These are phyloP conservation scores for Rhabdophis nuchalis DNA, from an alignment of 2,797 vertebrate genomes.

Conservation along the genomic window DNA sequence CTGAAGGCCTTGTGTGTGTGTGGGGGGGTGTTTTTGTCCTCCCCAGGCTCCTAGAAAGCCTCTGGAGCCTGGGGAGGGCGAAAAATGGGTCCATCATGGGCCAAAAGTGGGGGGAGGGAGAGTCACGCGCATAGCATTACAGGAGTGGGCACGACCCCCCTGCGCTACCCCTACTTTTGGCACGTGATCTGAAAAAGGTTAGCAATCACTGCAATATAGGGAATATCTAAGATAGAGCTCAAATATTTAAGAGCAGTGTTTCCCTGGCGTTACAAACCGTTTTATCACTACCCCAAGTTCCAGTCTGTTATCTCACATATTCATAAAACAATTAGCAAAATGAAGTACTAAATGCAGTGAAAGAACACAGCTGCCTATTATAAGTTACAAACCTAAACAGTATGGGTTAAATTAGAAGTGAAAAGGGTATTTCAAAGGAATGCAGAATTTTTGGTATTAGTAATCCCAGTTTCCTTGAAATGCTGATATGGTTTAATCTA, in stretches of 20 bases:
- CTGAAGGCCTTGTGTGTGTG: too few species aligned
- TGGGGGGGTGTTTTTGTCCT: too few species aligned
- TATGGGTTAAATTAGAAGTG: not conserved
- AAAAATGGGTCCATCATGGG: too few species aligned
- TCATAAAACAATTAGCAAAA: not conserved
- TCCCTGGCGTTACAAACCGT: not conserved
- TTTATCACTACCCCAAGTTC: not conserved
- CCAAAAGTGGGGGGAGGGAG: too few species aligned
- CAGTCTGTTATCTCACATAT: not conserved
- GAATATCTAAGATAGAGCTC: not conserved
- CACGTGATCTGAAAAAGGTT: too few species aligned
- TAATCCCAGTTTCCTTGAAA: slow-evolving; percentile 5
- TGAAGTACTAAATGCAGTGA: not conserved
- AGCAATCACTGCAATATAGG: not conserved
- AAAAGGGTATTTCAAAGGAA: slow-evolving; percentile 7
- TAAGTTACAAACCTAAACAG: not conserved
- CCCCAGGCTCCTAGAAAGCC: too few species aligned
- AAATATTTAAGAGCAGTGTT: not conserved
- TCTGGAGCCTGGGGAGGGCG: too few species aligned
- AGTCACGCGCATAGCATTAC: too few species aligned
- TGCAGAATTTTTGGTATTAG: not conserved
- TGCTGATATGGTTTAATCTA: not conserved
- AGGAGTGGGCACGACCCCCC: too few species aligned
- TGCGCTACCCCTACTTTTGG: too few species aligned
- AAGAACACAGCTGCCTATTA: not conserved